Evolutionary conservation across 2,888 invertebrate species (phyloP).

Genomic region (Yponomeuta sedellus): DNA sequence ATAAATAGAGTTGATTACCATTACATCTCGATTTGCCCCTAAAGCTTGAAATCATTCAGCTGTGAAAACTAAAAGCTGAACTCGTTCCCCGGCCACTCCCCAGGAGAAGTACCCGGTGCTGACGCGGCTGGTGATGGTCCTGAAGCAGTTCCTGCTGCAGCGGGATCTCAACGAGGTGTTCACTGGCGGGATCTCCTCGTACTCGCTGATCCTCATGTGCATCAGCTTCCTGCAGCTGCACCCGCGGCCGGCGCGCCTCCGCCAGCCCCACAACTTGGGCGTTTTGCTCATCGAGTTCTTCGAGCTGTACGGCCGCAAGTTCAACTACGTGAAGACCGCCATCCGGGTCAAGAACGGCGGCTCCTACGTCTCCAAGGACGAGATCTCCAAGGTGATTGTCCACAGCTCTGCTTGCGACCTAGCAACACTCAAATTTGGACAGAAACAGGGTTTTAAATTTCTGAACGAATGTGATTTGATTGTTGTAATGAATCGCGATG

Average conservation of each 20-base stretch:
- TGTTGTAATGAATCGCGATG: too few species aligned
- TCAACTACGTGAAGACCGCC: slow-evolving; percentile 95
- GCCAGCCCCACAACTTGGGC: slow-evolving; percentile 86
- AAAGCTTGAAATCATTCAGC: too few species aligned
- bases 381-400: slow-evolving; percentile 79
- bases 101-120: slow-evolving; percentile 90
- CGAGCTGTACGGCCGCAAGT: slow-evolving; percentile 97
- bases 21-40: too few species aligned
- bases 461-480: too few species aligned
- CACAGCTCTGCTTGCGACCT: too few species aligned
- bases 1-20: too few species aligned
- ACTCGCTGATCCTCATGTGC: slow-evolving; percentile 98
- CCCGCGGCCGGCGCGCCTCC: slow-evolving; percentile 85
- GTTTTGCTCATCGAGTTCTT: slow-evolving; percentile 97
- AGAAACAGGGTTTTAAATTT: too few species aligned
- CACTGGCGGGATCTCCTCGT: slow-evolving; percentile 99
- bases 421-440: too few species aligned
- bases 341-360: slow-evolving; percentile 96
- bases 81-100: too few species aligned
- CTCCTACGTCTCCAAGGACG: slow-evolving; percentile 94
- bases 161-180: slow-evolving; percentile 99
- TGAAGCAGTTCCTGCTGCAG: slow-evolving; percentile 98
- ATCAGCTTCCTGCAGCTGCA: slow-evolving; percentile 96
- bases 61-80: too few species aligned
- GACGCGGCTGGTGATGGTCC: slow-evolving; percentile 95